Percentiles rank a stretch among this genome's conserved stretches.
These are phyloP conservation scores for Naja naja DNA, from an alignment of 2,113 vertebrate genomes.

Conservation along the genomic window DNA sequence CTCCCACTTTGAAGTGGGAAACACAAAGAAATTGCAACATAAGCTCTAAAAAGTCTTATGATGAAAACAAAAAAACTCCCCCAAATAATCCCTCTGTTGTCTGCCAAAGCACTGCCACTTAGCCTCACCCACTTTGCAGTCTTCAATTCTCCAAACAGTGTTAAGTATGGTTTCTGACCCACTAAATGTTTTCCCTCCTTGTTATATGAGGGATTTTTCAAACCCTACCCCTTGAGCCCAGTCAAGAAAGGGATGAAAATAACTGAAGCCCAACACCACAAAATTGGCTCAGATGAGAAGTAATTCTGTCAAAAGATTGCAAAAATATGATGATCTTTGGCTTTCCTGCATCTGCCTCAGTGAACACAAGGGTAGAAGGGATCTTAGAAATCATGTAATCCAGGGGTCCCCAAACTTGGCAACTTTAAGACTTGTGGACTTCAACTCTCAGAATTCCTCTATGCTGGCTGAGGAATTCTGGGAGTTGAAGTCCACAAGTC, in stretches of 20 bases:
- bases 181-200: too few species aligned
- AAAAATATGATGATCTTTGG: neutral
- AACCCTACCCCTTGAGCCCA: neutral
- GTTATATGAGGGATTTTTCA: too few species aligned
- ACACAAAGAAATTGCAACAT: neutral
- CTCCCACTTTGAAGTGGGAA: neutral
- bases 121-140: neutral
- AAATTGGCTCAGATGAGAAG: neutral
- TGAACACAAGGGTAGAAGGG: neutral
- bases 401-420: too few species aligned
- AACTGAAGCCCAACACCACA: neutral
- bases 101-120: neutral
- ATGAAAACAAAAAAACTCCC: neutral
- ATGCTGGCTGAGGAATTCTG: too few species aligned
- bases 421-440: too few species aligned
- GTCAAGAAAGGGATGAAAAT: neutral
- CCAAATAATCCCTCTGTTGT: neutral
- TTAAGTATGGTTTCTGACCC: neutral
- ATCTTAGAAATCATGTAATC: neutral
- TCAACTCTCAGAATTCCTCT: too few species aligned
- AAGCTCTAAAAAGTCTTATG: neutral
- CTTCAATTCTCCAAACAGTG: neutral
- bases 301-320: neutral
- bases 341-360: neutral
- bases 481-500: too few species aligned